These are phyloP conservation scores for Bombus terrestris DNA, from an alignment of 1,140 invertebrate genomes.

Conservation along the genomic window DNA sequence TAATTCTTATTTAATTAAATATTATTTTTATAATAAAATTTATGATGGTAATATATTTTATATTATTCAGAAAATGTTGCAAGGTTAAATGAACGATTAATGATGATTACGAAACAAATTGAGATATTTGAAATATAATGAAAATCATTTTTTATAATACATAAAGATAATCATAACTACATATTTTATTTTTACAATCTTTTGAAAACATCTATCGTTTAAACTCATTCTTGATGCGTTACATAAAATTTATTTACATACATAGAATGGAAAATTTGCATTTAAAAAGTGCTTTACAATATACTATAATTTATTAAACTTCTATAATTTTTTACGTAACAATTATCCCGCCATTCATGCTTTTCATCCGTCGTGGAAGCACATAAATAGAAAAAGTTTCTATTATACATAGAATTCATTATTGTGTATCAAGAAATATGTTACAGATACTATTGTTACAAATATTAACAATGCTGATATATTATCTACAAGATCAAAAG, in stretches of 20 bases:
- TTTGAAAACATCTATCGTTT: slow-evolving; percentile 43
- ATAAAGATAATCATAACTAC: slow-evolving; percentile 39
- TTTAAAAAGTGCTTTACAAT: slow-evolving; percentile 37
- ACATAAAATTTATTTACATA: slow-evolving; percentile 62
- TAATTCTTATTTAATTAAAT: not conserved
- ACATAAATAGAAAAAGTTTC: slow-evolving; percentile 56
- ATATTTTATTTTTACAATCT: slow-evolving; percentile 61
- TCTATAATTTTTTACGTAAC: slow-evolving; percentile 13
- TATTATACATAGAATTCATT: slow-evolving; percentile 45
- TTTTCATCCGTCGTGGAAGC: slow-evolving; percentile 46
- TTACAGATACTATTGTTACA: slow-evolving; percentile 40
- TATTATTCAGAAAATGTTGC: not conserved
- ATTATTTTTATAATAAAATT: not conserved
- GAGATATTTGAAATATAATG: not conserved
- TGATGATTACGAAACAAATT: not conserved
- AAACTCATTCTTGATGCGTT: slow-evolving; percentile 61
- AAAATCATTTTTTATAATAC: not conserved
- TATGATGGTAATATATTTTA: not conserved
- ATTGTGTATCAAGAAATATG: slow-evolving; percentile 29
- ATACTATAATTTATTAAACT: slow-evolving; percentile 18
- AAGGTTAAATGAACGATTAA: not conserved
- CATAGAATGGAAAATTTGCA: slow-evolving; percentile 33
- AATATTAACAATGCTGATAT: slow-evolving; percentile 47
- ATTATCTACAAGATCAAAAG: slow-evolving; percentile 43
- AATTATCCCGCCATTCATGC: slow-evolving; percentile 8